Conservation (phyloP, 2,888 invertebrate species). For the Stictocephala bisonia region DNA sequence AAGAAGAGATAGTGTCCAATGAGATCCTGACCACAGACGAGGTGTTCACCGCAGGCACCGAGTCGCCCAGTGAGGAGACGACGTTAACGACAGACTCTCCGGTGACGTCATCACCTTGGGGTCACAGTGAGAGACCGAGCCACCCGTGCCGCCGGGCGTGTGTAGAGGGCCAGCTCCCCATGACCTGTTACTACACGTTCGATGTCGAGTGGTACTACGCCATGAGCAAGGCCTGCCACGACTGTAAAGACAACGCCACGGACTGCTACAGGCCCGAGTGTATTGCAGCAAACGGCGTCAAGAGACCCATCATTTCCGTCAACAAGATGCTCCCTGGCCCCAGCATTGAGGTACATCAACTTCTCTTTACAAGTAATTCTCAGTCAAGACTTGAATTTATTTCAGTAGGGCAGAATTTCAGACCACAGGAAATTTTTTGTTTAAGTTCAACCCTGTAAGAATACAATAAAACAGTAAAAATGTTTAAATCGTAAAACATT, state of each 20-base stretch:
- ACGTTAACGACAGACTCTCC: too few relatives aligned
- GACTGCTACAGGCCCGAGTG: slow-evolving; percentile 86
- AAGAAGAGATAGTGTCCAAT: too few relatives aligned
- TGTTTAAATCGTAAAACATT: too few relatives aligned
- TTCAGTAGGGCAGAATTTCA: too few relatives aligned
- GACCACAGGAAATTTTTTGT: too few relatives aligned
- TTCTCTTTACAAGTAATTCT: neutral
- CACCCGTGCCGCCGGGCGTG: slow-evolving; percentile 45
- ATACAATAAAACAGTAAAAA: too few relatives aligned
- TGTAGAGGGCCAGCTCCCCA: slow-evolving; percentile 21
- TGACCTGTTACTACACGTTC: slow-evolving; percentile 71
- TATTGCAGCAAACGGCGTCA: slow-evolving; percentile 84
- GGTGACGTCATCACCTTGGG: neutral
- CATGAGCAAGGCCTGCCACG: slow-evolving; percentile 88
- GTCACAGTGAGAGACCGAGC: neutral
- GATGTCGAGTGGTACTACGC: slow-evolving; percentile 86
- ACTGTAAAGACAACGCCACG: slow-evolving; percentile 74
- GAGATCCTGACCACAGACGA: too few relatives aligned
- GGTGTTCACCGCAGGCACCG: too few relatives aligned
- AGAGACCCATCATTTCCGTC: slow-evolving; percentile 79
- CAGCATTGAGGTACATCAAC: slow-evolving; percentile 78
- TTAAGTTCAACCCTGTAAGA: too few relatives aligned
- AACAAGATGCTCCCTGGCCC: slow-evolving; percentile 93
- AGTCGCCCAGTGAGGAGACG: too few relatives aligned
- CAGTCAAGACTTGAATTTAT: neutral